Conservation (phyloP, 2,113 vertebrate species). For the Hystrix brachyura region DNA sequence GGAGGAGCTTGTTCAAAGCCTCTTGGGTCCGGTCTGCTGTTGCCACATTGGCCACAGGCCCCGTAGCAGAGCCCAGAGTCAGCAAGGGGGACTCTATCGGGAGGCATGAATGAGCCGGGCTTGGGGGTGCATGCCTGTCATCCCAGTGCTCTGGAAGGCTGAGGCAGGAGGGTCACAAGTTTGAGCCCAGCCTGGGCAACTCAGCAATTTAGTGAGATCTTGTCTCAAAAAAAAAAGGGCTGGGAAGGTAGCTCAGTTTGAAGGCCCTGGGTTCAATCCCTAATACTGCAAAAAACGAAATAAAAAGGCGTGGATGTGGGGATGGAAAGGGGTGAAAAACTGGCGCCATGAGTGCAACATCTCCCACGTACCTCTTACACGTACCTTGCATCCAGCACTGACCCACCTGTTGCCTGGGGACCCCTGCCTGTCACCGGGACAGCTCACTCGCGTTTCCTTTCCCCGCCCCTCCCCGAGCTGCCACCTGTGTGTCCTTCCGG, state of each 20-base stretch:
- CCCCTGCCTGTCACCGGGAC: background rate
- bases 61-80: background rate
- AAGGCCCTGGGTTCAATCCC: background rate
- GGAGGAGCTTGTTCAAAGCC: background rate
- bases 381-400: fast-evolving
- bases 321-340: no score
- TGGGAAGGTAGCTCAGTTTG: background rate
- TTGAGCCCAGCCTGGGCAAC: background rate
- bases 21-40: background rate
- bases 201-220: background rate
- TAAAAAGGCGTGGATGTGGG: fast-evolving
- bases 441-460: background rate
- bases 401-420: background rate
- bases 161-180: background rate
- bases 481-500: background rate
- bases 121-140: background rate
- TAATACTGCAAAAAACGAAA: background rate
- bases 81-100: no score
- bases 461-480: no score
- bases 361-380: background rate
- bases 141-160: background rate
- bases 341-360: fast-evolving
- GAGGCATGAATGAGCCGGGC: background rate
- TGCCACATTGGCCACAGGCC: background rate
- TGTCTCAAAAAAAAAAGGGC: background rate